Evolutionary conservation across 2,888 invertebrate genomes (phyloP).

Genomic region (Heliconius ethilla): DNA sequence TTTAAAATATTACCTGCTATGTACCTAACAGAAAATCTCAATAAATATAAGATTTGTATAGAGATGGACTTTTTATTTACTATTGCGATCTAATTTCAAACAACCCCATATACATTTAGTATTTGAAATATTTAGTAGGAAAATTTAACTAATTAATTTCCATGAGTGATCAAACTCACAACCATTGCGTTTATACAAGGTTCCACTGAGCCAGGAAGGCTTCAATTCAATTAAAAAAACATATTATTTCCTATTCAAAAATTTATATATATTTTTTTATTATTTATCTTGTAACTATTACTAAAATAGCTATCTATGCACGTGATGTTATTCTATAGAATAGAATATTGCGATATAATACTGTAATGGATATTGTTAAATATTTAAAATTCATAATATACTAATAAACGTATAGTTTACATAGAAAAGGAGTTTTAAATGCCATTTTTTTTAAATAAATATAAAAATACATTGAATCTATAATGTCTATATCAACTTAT

Average conservation of each 20-base stretch:
- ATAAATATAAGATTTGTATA: conserved; percentile 74
- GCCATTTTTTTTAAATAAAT: too few species aligned
- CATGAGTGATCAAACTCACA: too few species aligned
- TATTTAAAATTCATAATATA: too few species aligned
- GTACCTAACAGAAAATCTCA: conserved; percentile 70
- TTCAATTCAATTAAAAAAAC: too few species aligned
- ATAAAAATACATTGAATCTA: too few species aligned
- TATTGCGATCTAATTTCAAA: not conserved
- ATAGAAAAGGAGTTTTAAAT: too few species aligned
- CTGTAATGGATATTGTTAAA: not conserved
- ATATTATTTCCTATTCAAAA: not conserved
- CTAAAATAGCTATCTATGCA: not conserved
- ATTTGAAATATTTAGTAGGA: not conserved
- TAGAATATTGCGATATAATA: not conserved
- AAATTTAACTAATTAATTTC: not conserved
- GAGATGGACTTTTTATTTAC: conserved; percentile 31
- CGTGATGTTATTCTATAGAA: not conserved
- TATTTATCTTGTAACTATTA: not conserved
- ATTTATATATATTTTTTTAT: too few species aligned
- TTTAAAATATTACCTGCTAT: conserved; percentile 48
- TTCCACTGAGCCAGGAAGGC: too few species aligned
- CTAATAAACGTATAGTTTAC: too few species aligned
- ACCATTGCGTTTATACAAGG: too few species aligned
- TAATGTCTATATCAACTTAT: too few species aligned
- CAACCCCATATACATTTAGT: not conserved